Evolutionary conservation across 2,888 invertebrate species (phyloP).

Genomic region (Agriopis marginaria): DNA sequence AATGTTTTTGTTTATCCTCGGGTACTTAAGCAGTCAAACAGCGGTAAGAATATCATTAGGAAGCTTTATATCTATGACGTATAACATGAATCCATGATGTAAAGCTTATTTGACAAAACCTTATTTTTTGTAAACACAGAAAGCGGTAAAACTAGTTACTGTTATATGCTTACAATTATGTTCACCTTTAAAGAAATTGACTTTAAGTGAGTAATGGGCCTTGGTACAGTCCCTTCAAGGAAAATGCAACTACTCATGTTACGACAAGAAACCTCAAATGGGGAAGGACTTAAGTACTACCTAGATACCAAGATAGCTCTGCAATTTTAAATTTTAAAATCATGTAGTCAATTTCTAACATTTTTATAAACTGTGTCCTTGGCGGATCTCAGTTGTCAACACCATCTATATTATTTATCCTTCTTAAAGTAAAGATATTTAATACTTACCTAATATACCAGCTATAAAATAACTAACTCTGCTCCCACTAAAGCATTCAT

Average conservation of each 20-base stretch:
- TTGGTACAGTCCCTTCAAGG: constrained; percentile 43
- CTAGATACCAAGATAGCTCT: background rate
- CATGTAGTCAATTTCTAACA: background rate
- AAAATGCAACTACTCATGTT: constrained; percentile 29
- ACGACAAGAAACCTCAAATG: constrained; percentile 30
- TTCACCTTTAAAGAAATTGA: constrained; percentile 38
- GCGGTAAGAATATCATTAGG: too few relatives aligned
- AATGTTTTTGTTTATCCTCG: too few relatives aligned
- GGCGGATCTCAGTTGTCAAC: background rate
- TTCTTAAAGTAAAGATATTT: background rate
- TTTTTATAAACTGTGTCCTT: background rate
- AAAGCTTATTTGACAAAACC: too few relatives aligned
- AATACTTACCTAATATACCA: too few relatives aligned
- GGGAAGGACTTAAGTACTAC: constrained; percentile 18
- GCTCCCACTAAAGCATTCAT: too few relatives aligned
- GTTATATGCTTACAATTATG: constrained; percentile 1
- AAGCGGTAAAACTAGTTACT: constrained; percentile 26
- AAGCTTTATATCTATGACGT: too few relatives aligned
- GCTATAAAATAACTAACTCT: too few relatives aligned
- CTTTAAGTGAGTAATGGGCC: constrained; percentile 35
- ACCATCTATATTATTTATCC: background rate
- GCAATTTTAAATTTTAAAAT: constrained; percentile 1
- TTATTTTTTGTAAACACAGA: constrained; percentile 9
- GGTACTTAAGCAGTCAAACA: too few relatives aligned
- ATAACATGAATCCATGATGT: too few relatives aligned